phyloP scores from a whole-genome alignment of 2,888 invertebrate species.

The Microdon myrmicae region DNA sequence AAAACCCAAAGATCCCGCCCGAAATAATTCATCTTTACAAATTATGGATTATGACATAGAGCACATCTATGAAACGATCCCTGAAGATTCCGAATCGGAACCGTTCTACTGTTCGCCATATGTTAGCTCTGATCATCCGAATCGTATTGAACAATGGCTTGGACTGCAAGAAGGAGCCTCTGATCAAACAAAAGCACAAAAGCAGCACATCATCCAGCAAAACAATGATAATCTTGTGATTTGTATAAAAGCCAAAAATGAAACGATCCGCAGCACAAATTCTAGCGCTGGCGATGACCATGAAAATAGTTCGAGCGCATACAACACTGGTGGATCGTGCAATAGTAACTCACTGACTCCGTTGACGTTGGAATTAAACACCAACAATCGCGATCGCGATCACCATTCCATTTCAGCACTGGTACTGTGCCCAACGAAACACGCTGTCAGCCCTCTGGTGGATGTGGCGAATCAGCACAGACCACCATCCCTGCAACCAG shows the following conservation, averaged over 20 bases:
- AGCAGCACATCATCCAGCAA: slow-evolving; percentile 37
- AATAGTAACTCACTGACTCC: slow-evolving; percentile 72
- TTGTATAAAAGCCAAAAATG: slow-evolving; percentile 37
- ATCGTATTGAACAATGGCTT: slow-evolving; percentile 63
- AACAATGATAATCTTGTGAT: slow-evolving; percentile 20
- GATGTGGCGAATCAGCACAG: slow-evolving; percentile 21
- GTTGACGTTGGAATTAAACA: slow-evolving; percentile 68
- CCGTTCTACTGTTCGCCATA: slow-evolving; percentile 75
- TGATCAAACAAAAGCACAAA: slow-evolving; percentile 55
- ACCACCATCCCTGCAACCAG: slow-evolving; percentile 16
- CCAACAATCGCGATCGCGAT: slow-evolving; percentile 45
- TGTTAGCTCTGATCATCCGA: slow-evolving; percentile 63
- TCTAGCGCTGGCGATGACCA: slow-evolving; percentile 68
- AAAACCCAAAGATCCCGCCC: slow-evolving; percentile 16
- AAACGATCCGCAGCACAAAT: slow-evolving; percentile 57
- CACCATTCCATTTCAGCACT: slow-evolving; percentile 27
- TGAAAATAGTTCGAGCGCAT: slow-evolving; percentile 76
- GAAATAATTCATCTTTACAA: slow-evolving; percentile 4
- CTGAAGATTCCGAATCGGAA: slow-evolving; percentile 72
- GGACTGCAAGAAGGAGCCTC: slow-evolving; percentile 56
- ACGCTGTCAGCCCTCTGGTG: slow-evolving; percentile 13
- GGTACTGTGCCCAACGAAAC: slow-evolving; percentile 24
- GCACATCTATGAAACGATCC: slow-evolving; percentile 76
- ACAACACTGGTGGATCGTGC: slow-evolving; percentile 81
- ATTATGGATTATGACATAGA: slow-evolving; percentile 69